Evolutionary conservation across 2,888 invertebrate species (phyloP).

Genomic region (Athalia circularis): DNA sequence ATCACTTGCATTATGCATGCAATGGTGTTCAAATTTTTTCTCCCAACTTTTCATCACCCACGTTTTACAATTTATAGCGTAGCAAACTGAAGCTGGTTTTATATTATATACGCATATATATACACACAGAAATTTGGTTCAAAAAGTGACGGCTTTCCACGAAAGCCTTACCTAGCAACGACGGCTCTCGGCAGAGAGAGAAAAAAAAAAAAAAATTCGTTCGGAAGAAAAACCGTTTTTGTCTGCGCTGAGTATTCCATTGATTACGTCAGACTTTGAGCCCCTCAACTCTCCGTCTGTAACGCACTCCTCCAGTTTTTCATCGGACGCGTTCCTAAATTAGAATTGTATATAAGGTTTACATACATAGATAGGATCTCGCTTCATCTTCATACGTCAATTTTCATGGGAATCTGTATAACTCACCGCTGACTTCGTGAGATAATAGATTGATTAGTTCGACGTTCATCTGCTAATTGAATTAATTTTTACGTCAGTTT

Average conservation of each 20-base stretch:
- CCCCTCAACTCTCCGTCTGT: slow-evolving; percentile 1
- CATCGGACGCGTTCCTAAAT: slow-evolving; percentile 18
- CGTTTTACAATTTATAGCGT: too few relatives aligned
- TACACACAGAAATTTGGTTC: not conserved
- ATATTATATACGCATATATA: not conserved
- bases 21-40: not conserved
- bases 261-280: slow-evolving; percentile 33
- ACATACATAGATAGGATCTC: too few relatives aligned
- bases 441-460: too few relatives aligned
- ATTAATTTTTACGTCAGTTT: not conserved
- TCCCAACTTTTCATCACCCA: slow-evolving; percentile 13
- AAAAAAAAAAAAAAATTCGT: slow-evolving; percentile 4
- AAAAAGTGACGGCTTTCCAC: slow-evolving; percentile 34
- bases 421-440: too few relatives aligned
- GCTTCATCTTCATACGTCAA: too few relatives aligned
- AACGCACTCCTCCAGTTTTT: slow-evolving; percentile 1
- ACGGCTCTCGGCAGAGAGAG: too few relatives aligned
- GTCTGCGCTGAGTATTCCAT: slow-evolving; percentile 21
- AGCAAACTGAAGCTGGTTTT: slow-evolving; percentile 18
- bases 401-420: too few relatives aligned
- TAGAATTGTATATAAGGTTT: not conserved
- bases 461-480: too few relatives aligned
- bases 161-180: slow-evolving; percentile 14
- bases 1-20: not conserved
- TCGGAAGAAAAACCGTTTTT: slow-evolving; percentile 2